A percentile compares a stretch with the other conserved stretches of the same genome.
These are phyloP conservation scores for Notarius lentiginosus DNA, from an alignment of 2,113 vertebrate species.

Conservation along the genomic window DNA sequence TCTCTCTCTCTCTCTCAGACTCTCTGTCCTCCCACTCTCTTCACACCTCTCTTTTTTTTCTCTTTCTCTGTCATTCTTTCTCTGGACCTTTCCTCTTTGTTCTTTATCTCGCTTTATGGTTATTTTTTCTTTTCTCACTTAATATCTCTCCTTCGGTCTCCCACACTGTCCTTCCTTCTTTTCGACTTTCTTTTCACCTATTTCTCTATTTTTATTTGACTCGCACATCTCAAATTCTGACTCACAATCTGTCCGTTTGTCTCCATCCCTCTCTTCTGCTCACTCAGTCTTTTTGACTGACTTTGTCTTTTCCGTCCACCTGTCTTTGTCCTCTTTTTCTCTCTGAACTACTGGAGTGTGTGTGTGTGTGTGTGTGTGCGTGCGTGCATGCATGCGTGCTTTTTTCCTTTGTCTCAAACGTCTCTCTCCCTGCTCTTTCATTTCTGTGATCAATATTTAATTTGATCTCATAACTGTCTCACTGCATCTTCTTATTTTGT, in stretches of 20 bases:
- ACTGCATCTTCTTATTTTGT: conserved; percentile 44
- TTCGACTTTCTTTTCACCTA: background rate
- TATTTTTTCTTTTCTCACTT: background rate
- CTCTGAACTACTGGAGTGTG: background rate
- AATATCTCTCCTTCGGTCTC: background rate
- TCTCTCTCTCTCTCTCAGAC: background rate
- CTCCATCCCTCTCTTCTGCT: background rate
- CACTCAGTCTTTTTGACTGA: background rate
- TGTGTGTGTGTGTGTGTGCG: background rate
- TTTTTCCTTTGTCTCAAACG: background rate
- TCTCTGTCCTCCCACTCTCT: conserved; percentile 9
- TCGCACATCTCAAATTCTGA: background rate
- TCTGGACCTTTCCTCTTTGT: background rate
- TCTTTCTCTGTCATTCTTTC: background rate
- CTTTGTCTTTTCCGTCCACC: background rate
- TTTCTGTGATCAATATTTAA: conserved; percentile 36
- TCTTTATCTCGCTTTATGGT: background rate
- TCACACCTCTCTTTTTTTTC: background rate
- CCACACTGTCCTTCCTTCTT: background rate
- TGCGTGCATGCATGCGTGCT: background rate
- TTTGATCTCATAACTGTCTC: conserved; percentile 27
- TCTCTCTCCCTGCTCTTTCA: background rate
- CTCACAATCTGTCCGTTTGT: background rate
- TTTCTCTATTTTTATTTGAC: background rate
- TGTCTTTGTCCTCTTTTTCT: background rate